Conservation (phyloP, 2,888 invertebrate species). For the Gisinianus flammeolus region DNA sequence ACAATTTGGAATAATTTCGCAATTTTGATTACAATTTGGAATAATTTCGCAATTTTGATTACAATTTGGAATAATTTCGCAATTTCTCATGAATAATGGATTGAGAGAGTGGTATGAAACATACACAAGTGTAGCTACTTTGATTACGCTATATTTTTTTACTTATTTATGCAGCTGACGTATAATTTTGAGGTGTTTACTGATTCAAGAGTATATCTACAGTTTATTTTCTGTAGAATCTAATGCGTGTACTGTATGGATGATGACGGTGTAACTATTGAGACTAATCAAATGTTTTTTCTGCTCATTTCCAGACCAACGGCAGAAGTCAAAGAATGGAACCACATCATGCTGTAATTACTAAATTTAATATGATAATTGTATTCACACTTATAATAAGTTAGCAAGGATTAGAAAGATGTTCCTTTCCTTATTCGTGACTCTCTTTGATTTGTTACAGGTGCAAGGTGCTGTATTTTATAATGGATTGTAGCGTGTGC, state of each 20-base stretch:
- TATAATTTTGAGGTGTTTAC: no score
- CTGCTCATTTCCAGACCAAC: slow-evolving; percentile 77
- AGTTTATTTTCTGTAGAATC: no score
- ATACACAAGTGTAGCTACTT: no score
- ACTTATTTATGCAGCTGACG: no score
- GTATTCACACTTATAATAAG: not conserved
- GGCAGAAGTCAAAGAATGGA: slow-evolving; percentile 93
- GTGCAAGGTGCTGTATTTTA: not conserved
- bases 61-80: no score
- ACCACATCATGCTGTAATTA: slow-evolving; percentile 85
- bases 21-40: no score
- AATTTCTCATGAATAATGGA: no score
- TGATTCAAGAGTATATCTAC: no score
- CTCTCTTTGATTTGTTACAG: not conserved
- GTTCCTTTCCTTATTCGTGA: not conserved
- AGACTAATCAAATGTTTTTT: slow-evolving; percentile 1
- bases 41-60: no score
- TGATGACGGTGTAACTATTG: not conserved
- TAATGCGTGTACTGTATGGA: not conserved
- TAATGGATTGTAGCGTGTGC: not conserved
- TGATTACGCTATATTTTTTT: no score
- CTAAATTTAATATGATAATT: not conserved
- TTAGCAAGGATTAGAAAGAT: not conserved
- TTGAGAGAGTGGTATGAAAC: no score
- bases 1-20: no score